Base-by-base conservation (phyloP, 2,888 invertebrate genomes). In the Platycheirus albimanus region DNA sequence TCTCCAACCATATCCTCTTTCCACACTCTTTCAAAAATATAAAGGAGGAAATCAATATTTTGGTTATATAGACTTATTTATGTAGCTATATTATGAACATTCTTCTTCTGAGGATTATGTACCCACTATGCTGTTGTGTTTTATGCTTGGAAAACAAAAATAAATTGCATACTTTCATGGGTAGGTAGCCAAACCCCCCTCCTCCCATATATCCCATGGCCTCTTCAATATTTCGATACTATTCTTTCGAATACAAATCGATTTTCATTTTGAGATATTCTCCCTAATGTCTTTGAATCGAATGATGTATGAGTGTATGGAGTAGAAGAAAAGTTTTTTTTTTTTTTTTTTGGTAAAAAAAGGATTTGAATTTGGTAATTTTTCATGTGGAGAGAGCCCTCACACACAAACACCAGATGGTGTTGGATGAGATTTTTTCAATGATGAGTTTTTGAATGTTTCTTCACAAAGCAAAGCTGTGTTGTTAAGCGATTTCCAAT, bases 111-210 rank as follows among this genome's bases (percentile, higher is more conserved):
- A 17, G 19, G 36, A 30, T 6, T 8, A n/a, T n/a, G n/a, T 2
- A 19, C n/a, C 43, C 43, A 43, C 15, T 10, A n/a, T 11, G n/a
- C n/a, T 58, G 19, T 17, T 61, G 28, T 61, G 61, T 30, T 45
- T 61, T 61, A 45, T 45, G 61, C 28, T 61, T 45, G 43, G 28
- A 61, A 45, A 61, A 61, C 64, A 78, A 64, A 64, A 71, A 64
- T 78, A 64, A 71, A 71, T 71, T 78, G 71, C 71, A 66, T 49
- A 58, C 47, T 64, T 77, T 77, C 36, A 56, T 56, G 61, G 69
- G 24, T 54, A 36, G 47, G 36, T 51, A 43, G 17, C 24, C 17
- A 38, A 11, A 24, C 51, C 30, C 15, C 13, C n/a, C n/a, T n/a
- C 36, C 10, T 36, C 36, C 36, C 36, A 3, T 3, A 36, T 36